A percentile compares a stretch with the other conserved stretches of the same genome.
phyloP scores from a whole-genome alignment of 2,888 invertebrate species.

The Ametastegia equiseti region DNA sequence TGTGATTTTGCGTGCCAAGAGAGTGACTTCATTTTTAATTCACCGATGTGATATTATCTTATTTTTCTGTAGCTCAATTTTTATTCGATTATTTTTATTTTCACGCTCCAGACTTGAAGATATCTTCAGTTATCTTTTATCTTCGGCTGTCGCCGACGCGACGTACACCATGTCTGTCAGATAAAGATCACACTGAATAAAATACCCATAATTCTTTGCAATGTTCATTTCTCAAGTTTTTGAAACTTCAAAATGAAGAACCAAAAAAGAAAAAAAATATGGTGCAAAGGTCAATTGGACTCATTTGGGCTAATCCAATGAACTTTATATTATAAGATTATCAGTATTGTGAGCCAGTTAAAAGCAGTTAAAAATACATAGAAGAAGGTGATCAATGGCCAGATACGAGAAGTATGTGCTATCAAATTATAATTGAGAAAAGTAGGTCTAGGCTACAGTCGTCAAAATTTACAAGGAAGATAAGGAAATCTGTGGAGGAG shows the following conservation, averaged over 20 bases:
- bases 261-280: background rate
- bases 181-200: background rate
- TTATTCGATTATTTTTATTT: conserved; percentile 36
- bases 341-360: background rate
- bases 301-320: background rate
- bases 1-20: conserved; percentile 57
- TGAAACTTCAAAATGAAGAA: background rate
- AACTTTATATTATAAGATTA: background rate
- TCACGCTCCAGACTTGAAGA: background rate
- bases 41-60: conserved; percentile 24
- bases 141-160: background rate
- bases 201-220: background rate
- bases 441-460: background rate
- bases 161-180: background rate
- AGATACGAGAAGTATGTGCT: background rate
- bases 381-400: background rate
- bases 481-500: background rate
- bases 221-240: background rate
- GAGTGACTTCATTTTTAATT: conserved; percentile 56
- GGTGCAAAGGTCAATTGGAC: background rate
- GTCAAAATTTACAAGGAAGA: background rate
- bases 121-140: conserved; percentile 28
- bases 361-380: background rate
- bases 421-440: background rate
- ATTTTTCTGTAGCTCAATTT: conserved; percentile 40